A percentile compares a stretch with the other conserved stretches of the same genome.
Evolutionary conservation across 2,888 invertebrate genomes (phyloP).

Genomic region (Polietes domitor): DNA sequence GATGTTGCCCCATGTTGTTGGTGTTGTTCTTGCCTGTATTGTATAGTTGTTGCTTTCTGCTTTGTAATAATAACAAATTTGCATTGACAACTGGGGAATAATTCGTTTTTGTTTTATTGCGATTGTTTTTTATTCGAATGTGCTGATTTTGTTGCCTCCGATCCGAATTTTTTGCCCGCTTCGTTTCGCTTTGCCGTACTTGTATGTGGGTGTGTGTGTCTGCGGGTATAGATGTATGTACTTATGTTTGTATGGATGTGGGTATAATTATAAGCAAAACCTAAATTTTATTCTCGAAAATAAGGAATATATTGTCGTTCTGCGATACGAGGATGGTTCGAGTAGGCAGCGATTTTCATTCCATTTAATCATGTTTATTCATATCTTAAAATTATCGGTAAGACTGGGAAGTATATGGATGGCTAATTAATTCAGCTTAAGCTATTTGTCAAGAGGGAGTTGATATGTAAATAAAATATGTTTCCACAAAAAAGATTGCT

Average conservation of each 20-base stretch:
- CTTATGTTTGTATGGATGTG: too few relatives aligned
- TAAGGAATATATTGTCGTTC: slow-evolving; percentile 5
- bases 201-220: slow-evolving; percentile 1
- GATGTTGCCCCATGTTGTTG: slow-evolving; percentile 24
- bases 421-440: too few relatives aligned
- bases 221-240: too few relatives aligned
- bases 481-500: too few relatives aligned
- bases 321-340: neutral
- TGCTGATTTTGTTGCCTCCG: slow-evolving; percentile 10
- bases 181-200: neutral
- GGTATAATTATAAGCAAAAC: slow-evolving; percentile 27
- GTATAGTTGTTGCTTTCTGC: slow-evolving; percentile 35
- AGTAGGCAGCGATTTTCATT: too few relatives aligned
- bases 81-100: slow-evolving; percentile 67
- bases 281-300: slow-evolving; percentile 11
- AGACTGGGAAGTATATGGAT: too few relatives aligned
- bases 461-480: too few relatives aligned
- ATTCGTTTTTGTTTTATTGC: slow-evolving; percentile 48
- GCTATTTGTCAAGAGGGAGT: too few relatives aligned
- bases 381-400: too few relatives aligned
- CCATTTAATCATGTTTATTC: too few relatives aligned
- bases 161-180: neutral
- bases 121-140: slow-evolving; percentile 46
- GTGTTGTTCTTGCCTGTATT: slow-evolving; percentile 17
- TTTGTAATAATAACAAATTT: slow-evolving; percentile 60